Conservation (phyloP, 2,797 vertebrate genomes). For the Petrocephalus schoutedeni region DNA sequence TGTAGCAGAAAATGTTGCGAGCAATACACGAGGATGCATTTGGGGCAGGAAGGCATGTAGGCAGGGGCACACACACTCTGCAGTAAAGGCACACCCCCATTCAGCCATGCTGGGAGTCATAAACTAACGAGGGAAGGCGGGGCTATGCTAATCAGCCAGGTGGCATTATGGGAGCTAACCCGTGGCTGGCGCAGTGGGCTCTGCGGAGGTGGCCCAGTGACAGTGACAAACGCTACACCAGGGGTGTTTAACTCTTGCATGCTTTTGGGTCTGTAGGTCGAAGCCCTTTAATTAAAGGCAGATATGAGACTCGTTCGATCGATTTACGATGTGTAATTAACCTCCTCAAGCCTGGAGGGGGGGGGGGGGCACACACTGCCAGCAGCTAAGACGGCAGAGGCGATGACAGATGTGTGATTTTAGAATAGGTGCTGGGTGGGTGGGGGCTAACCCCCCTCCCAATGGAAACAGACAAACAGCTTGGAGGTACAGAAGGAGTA, state of each 20-base stretch:
- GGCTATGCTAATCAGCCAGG: neutral
- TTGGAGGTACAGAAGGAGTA: neutral
- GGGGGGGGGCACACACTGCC: neutral
- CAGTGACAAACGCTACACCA: slow-evolving; percentile 16
- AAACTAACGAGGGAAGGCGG: neutral
- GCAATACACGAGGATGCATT: neutral
- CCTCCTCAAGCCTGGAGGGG: slow-evolving; percentile 19
- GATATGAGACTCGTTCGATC: slow-evolving; percentile 2
- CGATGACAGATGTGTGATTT: neutral
- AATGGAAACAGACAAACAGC: neutral
- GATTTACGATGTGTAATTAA: slow-evolving; percentile 34
- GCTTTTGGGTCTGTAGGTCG: neutral
- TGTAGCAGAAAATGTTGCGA: neutral
- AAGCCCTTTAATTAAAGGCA: slow-evolving; percentile 23
- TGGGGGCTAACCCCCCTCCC: slow-evolving; percentile 10
- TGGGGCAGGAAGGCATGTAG: neutral
- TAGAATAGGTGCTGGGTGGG: neutral
- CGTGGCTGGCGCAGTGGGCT: neutral
- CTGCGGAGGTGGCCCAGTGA: neutral
- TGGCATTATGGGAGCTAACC: neutral
- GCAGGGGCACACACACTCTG: neutral
- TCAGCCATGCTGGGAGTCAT: neutral
- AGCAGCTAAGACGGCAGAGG: slow-evolving; percentile 5
- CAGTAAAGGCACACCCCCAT: neutral
- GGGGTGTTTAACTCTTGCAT: neutral